phyloP scores from a whole-genome alignment of 2,888 invertebrate species.

The Argyresthia albistria region DNA sequence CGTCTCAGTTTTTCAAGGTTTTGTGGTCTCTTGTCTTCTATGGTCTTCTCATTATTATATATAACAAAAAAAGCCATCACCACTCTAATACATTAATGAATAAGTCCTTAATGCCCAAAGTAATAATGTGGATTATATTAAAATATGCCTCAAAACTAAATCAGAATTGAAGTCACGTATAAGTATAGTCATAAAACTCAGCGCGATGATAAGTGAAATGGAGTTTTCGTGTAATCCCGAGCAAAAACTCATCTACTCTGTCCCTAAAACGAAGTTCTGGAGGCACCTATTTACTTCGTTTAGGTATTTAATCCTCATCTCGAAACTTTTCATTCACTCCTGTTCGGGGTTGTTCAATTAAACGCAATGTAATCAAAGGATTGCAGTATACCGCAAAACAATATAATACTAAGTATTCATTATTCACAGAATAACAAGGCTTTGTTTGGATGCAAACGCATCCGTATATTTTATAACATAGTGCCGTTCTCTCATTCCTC shows the following conservation, averaged over 20 bases:
- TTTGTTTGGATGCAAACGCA: too few relatives aligned
- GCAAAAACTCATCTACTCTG: conserved; percentile 1
- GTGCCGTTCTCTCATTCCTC: too few relatives aligned
- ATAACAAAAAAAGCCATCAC: background rate
- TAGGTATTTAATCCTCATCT: conserved; percentile 2
- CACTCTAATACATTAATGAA: background rate
- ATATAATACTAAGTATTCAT: too few relatives aligned
- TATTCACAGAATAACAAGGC: too few relatives aligned
- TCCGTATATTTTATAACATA: too few relatives aligned
- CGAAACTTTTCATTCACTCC: background rate
- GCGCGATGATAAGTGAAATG: conserved; percentile 6
- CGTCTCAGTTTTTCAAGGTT: background rate
- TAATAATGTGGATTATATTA: background rate
- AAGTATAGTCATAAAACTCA: conserved; percentile 3
- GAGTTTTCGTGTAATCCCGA: conserved; percentile 4
- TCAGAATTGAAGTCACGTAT: conserved; percentile 4
- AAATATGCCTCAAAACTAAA: background rate
- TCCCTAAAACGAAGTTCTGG: background rate
- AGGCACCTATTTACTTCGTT: background rate
- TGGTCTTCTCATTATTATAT: background rate
- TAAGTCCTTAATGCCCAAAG: background rate
- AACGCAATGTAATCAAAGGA: background rate
- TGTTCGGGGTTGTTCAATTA: background rate
- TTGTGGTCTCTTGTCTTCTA: background rate
- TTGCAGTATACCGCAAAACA: background rate